Evolutionary conservation across 2,888 invertebrate species (phyloP).

Genomic region (Chloromyia formosa): DNA sequence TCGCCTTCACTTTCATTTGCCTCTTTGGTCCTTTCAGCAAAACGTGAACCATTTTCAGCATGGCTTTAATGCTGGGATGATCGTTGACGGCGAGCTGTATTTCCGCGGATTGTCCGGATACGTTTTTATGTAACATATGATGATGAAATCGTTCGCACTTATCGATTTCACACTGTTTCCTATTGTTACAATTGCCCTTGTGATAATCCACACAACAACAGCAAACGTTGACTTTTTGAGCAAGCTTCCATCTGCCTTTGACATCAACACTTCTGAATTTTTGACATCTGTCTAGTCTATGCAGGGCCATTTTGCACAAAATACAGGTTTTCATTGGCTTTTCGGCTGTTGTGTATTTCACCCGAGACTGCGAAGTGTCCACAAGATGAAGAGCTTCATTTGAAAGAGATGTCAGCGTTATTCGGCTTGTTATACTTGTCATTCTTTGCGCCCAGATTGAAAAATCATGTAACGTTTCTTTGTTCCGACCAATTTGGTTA

Average conservation of each 20-base stretch:
- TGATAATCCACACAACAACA: not conserved
- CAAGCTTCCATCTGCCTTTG: not conserved
- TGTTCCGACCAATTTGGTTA: too few relatives aligned
- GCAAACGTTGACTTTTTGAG: not conserved
- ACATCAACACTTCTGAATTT: not conserved
- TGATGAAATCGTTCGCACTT: not conserved
- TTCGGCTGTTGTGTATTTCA: too few relatives aligned
- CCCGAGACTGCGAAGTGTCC: too few relatives aligned
- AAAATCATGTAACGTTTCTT: too few relatives aligned
- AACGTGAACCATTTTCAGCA: not conserved
- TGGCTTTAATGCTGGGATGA: not conserved
- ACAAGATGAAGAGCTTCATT: too few relatives aligned
- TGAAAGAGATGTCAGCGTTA: too few relatives aligned
- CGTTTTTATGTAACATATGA: not conserved
- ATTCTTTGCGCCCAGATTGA: too few relatives aligned
- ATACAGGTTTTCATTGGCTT: not conserved
- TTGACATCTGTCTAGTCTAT: not conserved
- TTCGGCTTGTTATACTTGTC: too few relatives aligned
- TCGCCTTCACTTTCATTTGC: not conserved
- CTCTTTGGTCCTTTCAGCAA: not conserved
- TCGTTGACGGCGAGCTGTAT: not conserved
- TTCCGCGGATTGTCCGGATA: not conserved
- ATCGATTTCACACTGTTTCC: not conserved
- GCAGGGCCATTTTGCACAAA: not conserved
- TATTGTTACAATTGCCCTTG: not conserved